Evolutionary conservation across 2,113 vertebrate genomes (phyloP).

Genomic region (Gila orcuttii): DNA sequence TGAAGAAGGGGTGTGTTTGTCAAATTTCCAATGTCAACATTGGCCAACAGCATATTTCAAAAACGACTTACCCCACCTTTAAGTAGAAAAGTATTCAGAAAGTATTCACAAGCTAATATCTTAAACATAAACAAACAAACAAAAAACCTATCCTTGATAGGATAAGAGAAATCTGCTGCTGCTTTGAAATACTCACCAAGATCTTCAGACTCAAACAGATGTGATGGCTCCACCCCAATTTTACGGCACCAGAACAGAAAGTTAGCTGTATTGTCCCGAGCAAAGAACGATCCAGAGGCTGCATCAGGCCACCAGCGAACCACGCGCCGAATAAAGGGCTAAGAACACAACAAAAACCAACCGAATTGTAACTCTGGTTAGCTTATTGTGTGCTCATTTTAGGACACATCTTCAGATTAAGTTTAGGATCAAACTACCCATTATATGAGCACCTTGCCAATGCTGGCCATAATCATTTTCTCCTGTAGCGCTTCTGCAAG

Average conservation of each 20-base stretch:
- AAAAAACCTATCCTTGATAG: background rate
- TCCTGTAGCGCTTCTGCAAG: conserved; percentile 91
- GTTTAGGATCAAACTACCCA: background rate
- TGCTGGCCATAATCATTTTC: conserved; percentile 84
- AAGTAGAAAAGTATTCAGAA: no score
- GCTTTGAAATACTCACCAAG: conserved; percentile 83
- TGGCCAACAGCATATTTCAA: no score
- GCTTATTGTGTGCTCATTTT: background rate
- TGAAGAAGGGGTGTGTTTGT: no score
- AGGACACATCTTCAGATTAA: background rate
- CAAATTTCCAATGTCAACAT: no score
- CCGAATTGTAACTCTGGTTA: background rate
- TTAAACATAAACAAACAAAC: background rate
- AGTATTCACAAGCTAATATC: background rate
- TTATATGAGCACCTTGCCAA: conserved; percentile 80
- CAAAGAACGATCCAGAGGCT: conserved; percentile 95
- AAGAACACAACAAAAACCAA: conserved; percentile 34
- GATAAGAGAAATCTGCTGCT: background rate
- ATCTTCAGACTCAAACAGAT: conserved; percentile 97
- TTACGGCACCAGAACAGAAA: conserved; percentile 98
- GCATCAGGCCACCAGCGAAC: conserved; percentile 92
- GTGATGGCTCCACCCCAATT: conserved; percentile 90
- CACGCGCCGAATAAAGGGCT: conserved; percentile 77
- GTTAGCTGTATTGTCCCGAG: conserved; percentile 95
- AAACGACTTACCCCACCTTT: background rate